phyloP scores from a whole-genome alignment of 2,888 invertebrate species.

The Nezara viridula region DNA sequence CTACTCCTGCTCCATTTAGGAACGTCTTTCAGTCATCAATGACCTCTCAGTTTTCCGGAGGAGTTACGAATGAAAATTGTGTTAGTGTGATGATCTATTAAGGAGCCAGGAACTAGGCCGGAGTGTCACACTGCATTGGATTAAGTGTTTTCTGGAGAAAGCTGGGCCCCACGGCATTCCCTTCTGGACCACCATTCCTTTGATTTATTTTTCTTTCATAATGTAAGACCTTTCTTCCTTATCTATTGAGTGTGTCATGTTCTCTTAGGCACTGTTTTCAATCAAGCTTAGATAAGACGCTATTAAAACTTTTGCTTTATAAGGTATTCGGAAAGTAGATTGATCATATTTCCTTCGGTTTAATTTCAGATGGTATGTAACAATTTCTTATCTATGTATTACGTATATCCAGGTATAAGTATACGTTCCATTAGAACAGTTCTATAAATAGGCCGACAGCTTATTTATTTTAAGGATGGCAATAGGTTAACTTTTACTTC shows the following conservation, averaged over 20 bases:
- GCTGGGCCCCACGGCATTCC: background rate
- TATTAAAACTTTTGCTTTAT: background rate
- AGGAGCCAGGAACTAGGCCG: background rate
- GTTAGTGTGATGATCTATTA: background rate
- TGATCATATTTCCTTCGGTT: background rate
- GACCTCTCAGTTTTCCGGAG: background rate
- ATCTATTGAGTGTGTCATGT: background rate
- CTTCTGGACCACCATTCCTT: background rate
- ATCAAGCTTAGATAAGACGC: background rate
- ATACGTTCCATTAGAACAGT: no score
- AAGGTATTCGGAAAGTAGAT: background rate
- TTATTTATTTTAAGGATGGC: no score
- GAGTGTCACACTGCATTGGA: background rate
- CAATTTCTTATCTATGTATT: background rate
- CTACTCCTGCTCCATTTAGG: background rate
- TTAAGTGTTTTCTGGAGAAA: constrained; percentile 20
- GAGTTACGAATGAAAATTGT: background rate
- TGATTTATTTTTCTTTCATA: background rate
- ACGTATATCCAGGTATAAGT: no score
- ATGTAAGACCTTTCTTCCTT: background rate
- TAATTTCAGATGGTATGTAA: background rate
- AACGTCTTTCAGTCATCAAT: background rate
- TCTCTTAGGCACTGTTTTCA: background rate
- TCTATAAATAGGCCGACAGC: no score
- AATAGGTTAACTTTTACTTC: no score